These are phyloP conservation scores for Syrphus vitripennis DNA, from an alignment of 2,888 invertebrate genomes.

Conservation along the genomic window DNA sequence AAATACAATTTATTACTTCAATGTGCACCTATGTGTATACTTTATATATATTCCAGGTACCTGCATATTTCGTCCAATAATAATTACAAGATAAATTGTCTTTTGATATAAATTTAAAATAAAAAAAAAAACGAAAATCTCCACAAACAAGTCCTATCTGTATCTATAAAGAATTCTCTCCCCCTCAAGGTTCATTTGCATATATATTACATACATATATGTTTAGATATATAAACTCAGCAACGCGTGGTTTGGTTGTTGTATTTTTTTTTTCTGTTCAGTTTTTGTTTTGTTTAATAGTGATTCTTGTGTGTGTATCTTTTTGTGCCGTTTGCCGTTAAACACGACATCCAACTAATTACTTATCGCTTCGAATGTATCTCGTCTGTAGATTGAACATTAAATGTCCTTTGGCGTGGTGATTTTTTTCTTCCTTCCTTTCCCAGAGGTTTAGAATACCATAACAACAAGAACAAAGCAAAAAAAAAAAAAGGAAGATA, in stretches of 20 bases:
- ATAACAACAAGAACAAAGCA: background rate
- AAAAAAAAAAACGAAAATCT: conserved; percentile 8
- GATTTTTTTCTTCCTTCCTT: conserved; percentile 4
- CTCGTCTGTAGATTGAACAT: conserved; percentile 67
- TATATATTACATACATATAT: background rate
- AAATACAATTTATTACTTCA: conserved; percentile 39
- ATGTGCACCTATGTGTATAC: conserved; percentile 12
- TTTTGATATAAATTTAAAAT: conserved; percentile 54
- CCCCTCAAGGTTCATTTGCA: conserved; percentile 68
- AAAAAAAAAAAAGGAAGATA: background rate
- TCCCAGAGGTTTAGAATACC: conserved; percentile 17
- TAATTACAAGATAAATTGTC: conserved; percentile 68
- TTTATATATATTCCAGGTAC: background rate
- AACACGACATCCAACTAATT: conserved; percentile 71
- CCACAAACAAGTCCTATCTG: conserved; percentile 9
- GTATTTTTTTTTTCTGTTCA: background rate
- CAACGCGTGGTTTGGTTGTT: background rate
- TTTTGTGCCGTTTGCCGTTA: conserved; percentile 56
- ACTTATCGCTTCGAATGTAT: conserved; percentile 72
- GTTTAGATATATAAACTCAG: background rate
- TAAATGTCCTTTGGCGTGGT: conserved; percentile 63
- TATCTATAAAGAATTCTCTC: conserved; percentile 57
- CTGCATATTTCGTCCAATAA: conserved; percentile 46
- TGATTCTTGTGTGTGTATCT: conserved; percentile 29
- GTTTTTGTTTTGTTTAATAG: conserved; percentile 1